A percentile compares a stretch with the other conserved stretches of the same genome.
These are phyloP conservation scores for Pao palembangensis DNA, from an alignment of 2,113 vertebrate genomes.

Conservation along the genomic window DNA sequence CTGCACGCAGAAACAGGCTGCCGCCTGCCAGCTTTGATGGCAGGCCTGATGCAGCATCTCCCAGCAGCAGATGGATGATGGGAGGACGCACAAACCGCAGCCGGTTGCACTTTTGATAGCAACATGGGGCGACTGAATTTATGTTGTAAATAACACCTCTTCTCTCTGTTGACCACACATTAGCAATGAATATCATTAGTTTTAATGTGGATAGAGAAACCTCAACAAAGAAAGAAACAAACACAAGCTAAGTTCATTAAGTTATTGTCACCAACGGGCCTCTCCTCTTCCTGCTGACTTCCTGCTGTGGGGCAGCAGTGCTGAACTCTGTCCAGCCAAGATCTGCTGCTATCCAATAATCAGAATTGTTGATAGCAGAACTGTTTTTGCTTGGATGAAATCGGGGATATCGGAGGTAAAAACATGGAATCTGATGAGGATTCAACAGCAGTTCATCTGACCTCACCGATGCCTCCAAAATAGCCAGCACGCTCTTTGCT, in stretches of 20 bases:
- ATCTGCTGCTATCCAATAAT: too few relatives aligned
- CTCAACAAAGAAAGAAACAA: too few relatives aligned
- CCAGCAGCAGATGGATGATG: conserved; percentile 56
- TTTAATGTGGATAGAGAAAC: not conserved
- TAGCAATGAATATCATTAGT: not conserved
- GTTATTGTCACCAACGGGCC: too few relatives aligned
- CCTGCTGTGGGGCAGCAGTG: too few relatives aligned
- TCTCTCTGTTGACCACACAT: conserved; percentile 17
- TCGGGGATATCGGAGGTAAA: conserved; percentile 19
- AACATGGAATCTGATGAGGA: conserved; percentile 32
- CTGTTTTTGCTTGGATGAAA: conserved; percentile 15
- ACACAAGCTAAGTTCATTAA: too few relatives aligned
- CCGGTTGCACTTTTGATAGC: conserved; percentile 24
- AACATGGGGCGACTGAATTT: conserved; percentile 20
- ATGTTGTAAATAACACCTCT: conserved; percentile 44
- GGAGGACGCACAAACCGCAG: conserved; percentile 36
- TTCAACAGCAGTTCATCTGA: conserved; percentile 56
- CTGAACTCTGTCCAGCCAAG: too few relatives aligned
- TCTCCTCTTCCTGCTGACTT: too few relatives aligned
- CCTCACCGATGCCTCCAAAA: conserved; percentile 24
- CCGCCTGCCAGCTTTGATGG: conserved; percentile 41
- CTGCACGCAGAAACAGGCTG: conserved; percentile 49
- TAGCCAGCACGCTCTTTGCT: conserved; percentile 22
- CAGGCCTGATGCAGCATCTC: conserved; percentile 28
- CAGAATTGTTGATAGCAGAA: too few relatives aligned